A percentile compares a stretch with the other conserved stretches of the same genome.
Conservation (phyloP, 2,113 vertebrate genomes). For the Albula goreensis region DNA sequence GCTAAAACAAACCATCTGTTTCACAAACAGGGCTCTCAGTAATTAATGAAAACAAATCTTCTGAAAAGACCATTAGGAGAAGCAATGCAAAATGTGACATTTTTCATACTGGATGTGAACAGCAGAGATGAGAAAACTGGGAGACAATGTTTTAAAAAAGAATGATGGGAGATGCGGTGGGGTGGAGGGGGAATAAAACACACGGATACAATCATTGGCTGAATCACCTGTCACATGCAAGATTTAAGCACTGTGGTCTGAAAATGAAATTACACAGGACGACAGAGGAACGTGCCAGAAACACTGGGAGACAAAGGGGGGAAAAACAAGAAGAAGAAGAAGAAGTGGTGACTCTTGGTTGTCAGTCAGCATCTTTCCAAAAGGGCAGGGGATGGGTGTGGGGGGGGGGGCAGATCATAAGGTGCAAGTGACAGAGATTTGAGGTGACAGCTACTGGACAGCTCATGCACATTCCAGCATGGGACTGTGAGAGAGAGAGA, state of each 20-base stretch:
- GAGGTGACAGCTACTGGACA: too few relatives aligned
- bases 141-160: background rate
- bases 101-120: background rate
- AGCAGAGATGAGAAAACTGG: background rate
- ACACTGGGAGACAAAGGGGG: background rate
- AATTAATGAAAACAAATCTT: background rate
- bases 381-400: too few relatives aligned
- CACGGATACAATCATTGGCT: background rate
- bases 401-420: background rate
- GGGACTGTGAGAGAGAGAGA: too few relatives aligned
- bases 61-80: background rate
- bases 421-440: too few relatives aligned
- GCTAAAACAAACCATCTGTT: too few relatives aligned
- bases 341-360: background rate
- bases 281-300: background rate
- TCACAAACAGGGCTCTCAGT: background rate
- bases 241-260: background rate
- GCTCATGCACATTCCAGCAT: too few relatives aligned
- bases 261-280: background rate
- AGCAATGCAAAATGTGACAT: background rate
- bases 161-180: background rate
- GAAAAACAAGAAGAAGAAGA: background rate
- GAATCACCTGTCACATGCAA: background rate
- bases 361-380: background rate
- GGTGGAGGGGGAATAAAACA: background rate